Conservation (phyloP, 2,797 vertebrate genomes). For the Lepilemur ruficaudatus region DNA sequence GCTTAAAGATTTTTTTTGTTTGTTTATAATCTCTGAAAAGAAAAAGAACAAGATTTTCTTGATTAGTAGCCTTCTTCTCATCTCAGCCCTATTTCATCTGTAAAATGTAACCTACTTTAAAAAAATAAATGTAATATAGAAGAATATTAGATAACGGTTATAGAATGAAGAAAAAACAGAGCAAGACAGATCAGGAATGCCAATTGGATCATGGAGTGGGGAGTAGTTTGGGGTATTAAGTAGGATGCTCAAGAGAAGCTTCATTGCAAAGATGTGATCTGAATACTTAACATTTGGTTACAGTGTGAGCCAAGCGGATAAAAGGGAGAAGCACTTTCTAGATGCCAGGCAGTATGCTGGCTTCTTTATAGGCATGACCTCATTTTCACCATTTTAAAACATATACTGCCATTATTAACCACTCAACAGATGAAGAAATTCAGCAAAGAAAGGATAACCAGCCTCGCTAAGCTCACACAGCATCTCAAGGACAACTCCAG, state of each 20-base stretch:
- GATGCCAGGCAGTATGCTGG: not conserved
- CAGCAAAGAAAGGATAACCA: not conserved
- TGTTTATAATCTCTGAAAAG: slow-evolving; percentile 24
- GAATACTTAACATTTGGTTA: not conserved
- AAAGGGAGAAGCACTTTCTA: not conserved
- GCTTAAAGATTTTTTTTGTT: not conserved
- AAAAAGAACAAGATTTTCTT: slow-evolving; percentile 47
- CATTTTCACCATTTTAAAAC: not conserved
- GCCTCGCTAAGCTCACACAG: not conserved
- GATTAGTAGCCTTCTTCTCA: not conserved
- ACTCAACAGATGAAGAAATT: not conserved
- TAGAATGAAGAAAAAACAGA: not conserved
- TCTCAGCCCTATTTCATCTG: not conserved
- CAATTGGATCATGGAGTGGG: not conserved
- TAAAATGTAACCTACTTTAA: not conserved
- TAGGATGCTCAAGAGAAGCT: not conserved
- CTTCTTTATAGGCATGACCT: not conserved
- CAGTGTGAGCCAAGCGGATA: not conserved
- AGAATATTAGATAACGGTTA: not conserved
- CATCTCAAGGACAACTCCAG: not conserved
- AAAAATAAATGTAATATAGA: not conserved
- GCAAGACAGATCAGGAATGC: too few species aligned
- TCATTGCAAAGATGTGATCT: not conserved
- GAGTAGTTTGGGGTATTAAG: not conserved
- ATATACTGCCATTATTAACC: not conserved